phyloP scores from a whole-genome alignment of 2,113 vertebrate genomes.

The Eptesicus fuscus region DNA sequence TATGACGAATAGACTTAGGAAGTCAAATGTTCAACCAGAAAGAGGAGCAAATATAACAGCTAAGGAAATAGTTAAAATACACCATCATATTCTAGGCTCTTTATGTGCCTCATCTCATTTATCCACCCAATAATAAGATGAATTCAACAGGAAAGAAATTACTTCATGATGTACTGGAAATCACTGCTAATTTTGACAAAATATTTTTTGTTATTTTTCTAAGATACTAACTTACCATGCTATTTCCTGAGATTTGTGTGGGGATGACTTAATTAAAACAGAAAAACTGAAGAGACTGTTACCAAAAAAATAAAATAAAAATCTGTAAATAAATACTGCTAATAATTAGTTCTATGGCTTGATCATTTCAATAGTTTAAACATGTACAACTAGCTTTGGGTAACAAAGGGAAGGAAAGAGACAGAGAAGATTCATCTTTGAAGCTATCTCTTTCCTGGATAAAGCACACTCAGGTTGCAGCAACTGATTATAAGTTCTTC shows the following conservation, averaged over 20 bases:
- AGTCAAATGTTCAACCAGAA: conserved; percentile 32
- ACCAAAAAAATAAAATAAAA: conserved; percentile 63
- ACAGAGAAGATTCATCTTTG: conserved; percentile 54
- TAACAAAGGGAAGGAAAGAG: conserved; percentile 5
- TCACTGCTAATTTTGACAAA: conserved; percentile 31
- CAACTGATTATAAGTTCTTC: conserved; percentile 54
- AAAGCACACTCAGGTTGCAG: conserved; percentile 42
- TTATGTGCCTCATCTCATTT: neutral
- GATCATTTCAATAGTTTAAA: conserved; percentile 66
- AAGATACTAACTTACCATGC: conserved; percentile 61
- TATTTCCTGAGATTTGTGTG: conserved; percentile 74
- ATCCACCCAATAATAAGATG: neutral
- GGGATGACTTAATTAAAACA: conserved; percentile 74
- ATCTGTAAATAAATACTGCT: conserved; percentile 76
- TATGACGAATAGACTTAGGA: neutral
- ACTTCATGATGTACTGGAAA: conserved; percentile 8
- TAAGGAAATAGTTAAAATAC: neutral
- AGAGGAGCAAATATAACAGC: neutral
- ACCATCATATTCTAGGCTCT: neutral
- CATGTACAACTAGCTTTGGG: conserved; percentile 5
- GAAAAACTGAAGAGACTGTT: conserved; percentile 47
- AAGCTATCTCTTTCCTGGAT: conserved; percentile 58
- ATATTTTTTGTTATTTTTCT: conserved; percentile 59
- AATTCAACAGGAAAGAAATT: neutral
- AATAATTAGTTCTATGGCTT: conserved; percentile 59